Conservation (phyloP, 2,888 invertebrate genomes). For the Ferdinandea cuprea region DNA sequence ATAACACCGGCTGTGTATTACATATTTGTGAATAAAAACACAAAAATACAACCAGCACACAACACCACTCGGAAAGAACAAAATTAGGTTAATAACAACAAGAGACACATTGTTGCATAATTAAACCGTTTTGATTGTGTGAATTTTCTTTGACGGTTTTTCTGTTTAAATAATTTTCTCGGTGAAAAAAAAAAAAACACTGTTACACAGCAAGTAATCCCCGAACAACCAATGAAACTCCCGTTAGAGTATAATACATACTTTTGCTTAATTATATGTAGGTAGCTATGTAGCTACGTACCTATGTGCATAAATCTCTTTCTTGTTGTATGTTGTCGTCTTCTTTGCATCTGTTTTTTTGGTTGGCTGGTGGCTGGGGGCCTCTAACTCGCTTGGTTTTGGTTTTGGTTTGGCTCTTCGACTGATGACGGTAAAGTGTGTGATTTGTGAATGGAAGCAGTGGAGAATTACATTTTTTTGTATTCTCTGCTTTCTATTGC, state of each 20-base stretch:
- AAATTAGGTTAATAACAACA: conserved; percentile 59
- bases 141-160: conserved; percentile 43
- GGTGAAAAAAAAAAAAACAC: neutral
- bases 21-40: neutral
- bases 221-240: conserved; percentile 2
- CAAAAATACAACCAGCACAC: too few relatives aligned
- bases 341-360: conserved; percentile 10
- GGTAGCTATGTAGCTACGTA: too few relatives aligned
- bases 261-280: conserved; percentile 40
- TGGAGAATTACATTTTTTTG: conserved; percentile 18
- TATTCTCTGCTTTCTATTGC: conserved; percentile 29
- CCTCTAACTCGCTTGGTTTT: neutral
- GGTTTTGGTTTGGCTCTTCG: too few relatives aligned
- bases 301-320: conserved; percentile 22
- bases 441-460: conserved; percentile 48
- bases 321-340: conserved; percentile 20
- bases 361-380: neutral
- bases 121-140: conserved; percentile 51
- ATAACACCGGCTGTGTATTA: conserved; percentile 30
- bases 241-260: conserved; percentile 38
- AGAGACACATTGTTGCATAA: conserved; percentile 53
- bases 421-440: conserved; percentile 29
- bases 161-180: neutral
- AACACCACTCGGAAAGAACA: conserved; percentile 27
- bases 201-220: neutral